phyloP scores from a whole-genome alignment of 2,113 vertebrate genomes.

The Cyprinodon brontotheroides region DNA sequence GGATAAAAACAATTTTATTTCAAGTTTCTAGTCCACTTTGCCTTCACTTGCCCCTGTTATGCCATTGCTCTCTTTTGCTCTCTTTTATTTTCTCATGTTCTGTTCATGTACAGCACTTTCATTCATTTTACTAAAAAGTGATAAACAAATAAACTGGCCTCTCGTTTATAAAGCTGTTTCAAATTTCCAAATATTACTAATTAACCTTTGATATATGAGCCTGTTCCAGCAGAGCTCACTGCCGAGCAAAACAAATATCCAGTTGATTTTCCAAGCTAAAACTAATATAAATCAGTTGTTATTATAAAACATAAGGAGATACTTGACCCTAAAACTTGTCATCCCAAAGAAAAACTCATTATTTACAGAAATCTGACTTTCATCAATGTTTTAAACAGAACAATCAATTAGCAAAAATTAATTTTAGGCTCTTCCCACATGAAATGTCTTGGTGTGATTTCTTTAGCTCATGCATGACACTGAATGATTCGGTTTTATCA shows the following conservation, averaged over 20 bases:
- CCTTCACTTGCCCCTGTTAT: too few relatives aligned
- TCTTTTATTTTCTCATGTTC: too few relatives aligned
- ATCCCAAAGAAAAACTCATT: background rate
- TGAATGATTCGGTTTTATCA: conserved; percentile 33
- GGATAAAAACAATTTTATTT: too few relatives aligned
- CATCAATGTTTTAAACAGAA: conserved; percentile 12
- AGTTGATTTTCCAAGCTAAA: background rate
- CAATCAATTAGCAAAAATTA: conserved; percentile 29
- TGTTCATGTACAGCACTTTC: too few relatives aligned
- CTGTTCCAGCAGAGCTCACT: background rate
- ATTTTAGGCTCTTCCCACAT: background rate
- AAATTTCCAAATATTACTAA: too few relatives aligned
- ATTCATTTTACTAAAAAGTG: too few relatives aligned
- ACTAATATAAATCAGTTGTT: background rate
- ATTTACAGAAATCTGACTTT: conserved; percentile 8
- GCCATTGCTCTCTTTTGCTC: too few relatives aligned
- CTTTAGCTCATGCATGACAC: conserved; percentile 19
- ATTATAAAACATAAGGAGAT: background rate
- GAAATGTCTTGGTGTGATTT: conserved; percentile 1
- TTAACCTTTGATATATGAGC: background rate
- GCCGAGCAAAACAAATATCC: background rate
- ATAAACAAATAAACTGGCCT: too few relatives aligned
- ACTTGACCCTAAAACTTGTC: background rate
- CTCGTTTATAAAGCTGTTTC: too few relatives aligned
- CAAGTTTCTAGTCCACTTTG: too few relatives aligned